Conservation (phyloP, 2,113 vertebrate species). For the Nyctereutes procyonoides region DNA sequence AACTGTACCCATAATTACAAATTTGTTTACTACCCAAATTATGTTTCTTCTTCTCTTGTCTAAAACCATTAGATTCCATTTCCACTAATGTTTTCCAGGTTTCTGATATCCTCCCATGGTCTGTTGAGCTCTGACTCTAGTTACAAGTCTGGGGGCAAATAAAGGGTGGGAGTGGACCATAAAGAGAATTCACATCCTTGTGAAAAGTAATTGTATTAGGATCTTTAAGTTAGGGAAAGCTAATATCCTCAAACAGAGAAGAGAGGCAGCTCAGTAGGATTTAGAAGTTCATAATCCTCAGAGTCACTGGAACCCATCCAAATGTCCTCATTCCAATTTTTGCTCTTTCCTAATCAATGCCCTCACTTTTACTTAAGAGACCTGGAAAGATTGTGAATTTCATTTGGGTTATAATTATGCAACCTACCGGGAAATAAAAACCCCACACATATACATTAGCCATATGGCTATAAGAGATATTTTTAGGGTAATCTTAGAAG, state of each 20-base stretch:
- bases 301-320: constrained; percentile 44
- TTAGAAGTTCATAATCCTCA: constrained; percentile 43
- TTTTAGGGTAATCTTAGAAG: constrained; percentile 69
- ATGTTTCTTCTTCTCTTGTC: background rate
- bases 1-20: background rate
- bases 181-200: background rate
- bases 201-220: background rate
- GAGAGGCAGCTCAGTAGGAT: background rate
- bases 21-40: background rate
- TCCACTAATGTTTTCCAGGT: background rate
- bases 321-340: constrained; percentile 65
- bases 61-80: background rate
- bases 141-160: background rate
- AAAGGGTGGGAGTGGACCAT: too few relatives aligned
- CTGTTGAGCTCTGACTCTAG: background rate
- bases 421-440: constrained; percentile 63
- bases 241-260: background rate
- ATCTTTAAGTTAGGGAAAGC: background rate
- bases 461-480: constrained; percentile 66
- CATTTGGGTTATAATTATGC: constrained; percentile 73
- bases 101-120: background rate
- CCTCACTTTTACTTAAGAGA: constrained; percentile 68
- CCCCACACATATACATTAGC: constrained; percentile 53
- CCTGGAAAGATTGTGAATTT: constrained; percentile 67
- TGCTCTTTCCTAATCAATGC: constrained; percentile 62